Evolutionary conservation across 2,113 vertebrate genomes (phyloP), one percentile per base, ranked within the genome.

Genomic region (Pterocles burchelli): DNA sequence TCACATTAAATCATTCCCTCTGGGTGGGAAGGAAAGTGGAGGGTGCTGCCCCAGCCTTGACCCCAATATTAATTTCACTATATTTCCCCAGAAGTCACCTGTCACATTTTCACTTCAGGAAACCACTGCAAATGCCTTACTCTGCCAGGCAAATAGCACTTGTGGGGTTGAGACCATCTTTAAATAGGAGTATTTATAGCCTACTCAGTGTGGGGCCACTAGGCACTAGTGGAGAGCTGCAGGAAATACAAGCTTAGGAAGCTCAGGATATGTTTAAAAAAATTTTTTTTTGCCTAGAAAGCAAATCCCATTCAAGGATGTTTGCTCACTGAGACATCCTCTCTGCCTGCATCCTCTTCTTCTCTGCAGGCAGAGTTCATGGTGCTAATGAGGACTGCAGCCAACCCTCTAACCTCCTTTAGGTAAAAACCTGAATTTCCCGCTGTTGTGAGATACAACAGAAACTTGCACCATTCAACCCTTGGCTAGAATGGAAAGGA

Each of bases 1-100:
- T 3, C 17, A 7, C 1, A 1, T 14, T 33, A 61, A 82, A 79
- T 19, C 36, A 6, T 68, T 81, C 45, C 20, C 31, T 46, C 7
- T 2, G 22, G 55, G 57, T 7, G 13, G 34, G 57, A n/a, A 29
- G 26, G 41, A 74, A 49, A 48, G 58, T 2, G 11, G 67, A 66
- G 20, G 14, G 21, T 71, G 11, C 85, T 82, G 58, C 19, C 45
- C 31, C 33, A 54, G 67, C 10, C n/a, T 25, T 26, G 38, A 38
- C 46, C 18, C 45, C 31, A 19, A 1, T 24, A 18, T 54, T 65
- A 38, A 21, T 43, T 25, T 9, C 41, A 17, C 0, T 25, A 1
- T 4, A 17, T 52, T 86, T 66, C 55, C 58, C 51, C 72, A 48
- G 61, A 43, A 77, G 17, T 66, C 55, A 49, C 49, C 36, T 45